Evolutionary conservation across 2,888 invertebrate species (phyloP).

Genomic region (Maniola hyperantus): DNA sequence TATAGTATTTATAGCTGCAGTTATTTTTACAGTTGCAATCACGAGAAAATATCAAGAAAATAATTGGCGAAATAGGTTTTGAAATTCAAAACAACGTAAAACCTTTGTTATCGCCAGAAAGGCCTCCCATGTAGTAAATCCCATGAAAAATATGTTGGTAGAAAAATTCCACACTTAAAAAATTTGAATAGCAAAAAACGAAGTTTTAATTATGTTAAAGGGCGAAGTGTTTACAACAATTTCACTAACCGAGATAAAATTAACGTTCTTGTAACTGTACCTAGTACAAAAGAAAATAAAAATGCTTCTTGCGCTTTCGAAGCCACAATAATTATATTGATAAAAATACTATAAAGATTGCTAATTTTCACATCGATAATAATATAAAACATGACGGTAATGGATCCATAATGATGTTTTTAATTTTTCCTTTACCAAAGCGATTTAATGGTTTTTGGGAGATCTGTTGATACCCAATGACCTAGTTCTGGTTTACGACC

Average conservation of each 20-base stretch:
- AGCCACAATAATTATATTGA: too few relatives aligned
- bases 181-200: slow-evolving; percentile 33
- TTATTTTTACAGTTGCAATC: too few relatives aligned
- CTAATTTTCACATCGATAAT: too few relatives aligned
- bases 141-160: slow-evolving; percentile 30
- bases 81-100: not conserved
- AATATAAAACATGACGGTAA: not conserved
- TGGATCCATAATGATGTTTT: slow-evolving; percentile 5
- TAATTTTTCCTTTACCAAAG: slow-evolving; percentile 7
- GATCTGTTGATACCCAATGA: slow-evolving; percentile 22
- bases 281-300: too few relatives aligned
- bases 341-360: too few relatives aligned
- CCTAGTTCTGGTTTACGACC: slow-evolving; percentile 26
- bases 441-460: slow-evolving; percentile 23
- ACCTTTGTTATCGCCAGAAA: slow-evolving; percentile 1
- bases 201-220: slow-evolving; percentile 35
- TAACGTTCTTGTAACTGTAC: slow-evolving; percentile 23
- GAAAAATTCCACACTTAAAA: slow-evolving; percentile 30
- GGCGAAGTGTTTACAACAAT: slow-evolving; percentile 32
- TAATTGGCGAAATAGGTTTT: not conserved
- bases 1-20: too few relatives aligned
- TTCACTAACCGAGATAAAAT: slow-evolving; percentile 29
- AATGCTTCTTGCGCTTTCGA: too few relatives aligned
- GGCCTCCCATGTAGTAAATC: slow-evolving; percentile 23
- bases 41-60: not conserved